These are phyloP conservation scores for Beroe ovata DNA, from an alignment of 37 sponge, comb jelly and placozoan genomes.

Conservation along the genomic window DNA sequence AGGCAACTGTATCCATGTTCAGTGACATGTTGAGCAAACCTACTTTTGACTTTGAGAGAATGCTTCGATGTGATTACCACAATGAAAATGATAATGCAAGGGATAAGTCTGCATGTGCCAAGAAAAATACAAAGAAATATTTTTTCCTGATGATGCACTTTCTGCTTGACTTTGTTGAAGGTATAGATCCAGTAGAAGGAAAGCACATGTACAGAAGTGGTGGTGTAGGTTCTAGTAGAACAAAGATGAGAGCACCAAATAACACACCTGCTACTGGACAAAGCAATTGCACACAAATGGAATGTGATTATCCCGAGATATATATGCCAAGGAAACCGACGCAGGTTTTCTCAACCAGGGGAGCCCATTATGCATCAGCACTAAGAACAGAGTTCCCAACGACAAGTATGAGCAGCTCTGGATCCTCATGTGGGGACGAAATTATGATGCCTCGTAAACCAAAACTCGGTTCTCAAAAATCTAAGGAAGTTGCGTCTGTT, in stretches of 20 bases:
- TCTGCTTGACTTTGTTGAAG: neutral
- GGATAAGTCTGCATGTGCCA: slow-evolving; percentile 5
- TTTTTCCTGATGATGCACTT: neutral
- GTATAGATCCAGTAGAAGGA: neutral
- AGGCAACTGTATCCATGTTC: too few relatives aligned
- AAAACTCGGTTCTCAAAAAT: too few relatives aligned
- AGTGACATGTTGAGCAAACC: too few relatives aligned
- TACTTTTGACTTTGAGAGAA: neutral
- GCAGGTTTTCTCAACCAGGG: neutral
- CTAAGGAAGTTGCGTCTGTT: too few relatives aligned
- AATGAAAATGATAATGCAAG: slow-evolving; percentile 1
- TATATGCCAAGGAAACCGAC: neutral
- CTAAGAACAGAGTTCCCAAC: too few relatives aligned
- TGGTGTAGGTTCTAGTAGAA: neutral
- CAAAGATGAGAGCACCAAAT: neutral
- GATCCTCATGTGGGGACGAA: too few relatives aligned
- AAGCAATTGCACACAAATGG: neutral
- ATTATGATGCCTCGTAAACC: too few relatives aligned
- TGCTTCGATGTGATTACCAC: neutral
- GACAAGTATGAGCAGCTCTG: too few relatives aligned
- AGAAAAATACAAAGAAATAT: slow-evolving; percentile 18
- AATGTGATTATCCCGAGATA: neutral
- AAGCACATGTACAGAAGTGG: neutral
- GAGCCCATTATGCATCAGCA: too few relatives aligned
- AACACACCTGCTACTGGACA: slow-evolving; percentile 6